These are phyloP conservation scores for Archips xylosteana DNA, from an alignment of 2,888 invertebrate species.

Conservation along the genomic window DNA sequence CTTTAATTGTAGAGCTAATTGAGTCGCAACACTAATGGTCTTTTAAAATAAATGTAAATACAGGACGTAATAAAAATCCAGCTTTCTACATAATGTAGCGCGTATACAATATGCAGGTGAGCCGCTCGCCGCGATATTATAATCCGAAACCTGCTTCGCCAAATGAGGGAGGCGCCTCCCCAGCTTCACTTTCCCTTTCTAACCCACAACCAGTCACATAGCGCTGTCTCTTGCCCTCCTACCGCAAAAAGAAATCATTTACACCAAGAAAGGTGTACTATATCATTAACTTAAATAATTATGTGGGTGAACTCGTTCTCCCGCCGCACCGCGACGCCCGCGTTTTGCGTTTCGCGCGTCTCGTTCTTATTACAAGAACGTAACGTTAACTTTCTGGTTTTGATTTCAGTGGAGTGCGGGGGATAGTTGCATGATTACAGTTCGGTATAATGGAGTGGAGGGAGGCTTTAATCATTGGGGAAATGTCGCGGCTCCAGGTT, in stretches of 20 bases:
- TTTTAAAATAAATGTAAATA: neutral
- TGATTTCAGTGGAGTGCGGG: conserved; percentile 37
- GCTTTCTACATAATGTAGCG: conserved; percentile 10
- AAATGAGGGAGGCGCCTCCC: conserved; percentile 66
- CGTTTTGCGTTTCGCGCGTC: conserved; percentile 51
- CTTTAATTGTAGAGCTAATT: neutral
- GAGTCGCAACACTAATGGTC: neutral
- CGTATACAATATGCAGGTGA: conserved; percentile 12
- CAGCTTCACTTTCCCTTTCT: conserved; percentile 48
- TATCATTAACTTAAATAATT: conserved; percentile 84
- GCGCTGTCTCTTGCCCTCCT: conserved; percentile 54
- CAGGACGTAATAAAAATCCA: neutral
- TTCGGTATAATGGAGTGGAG: conserved; percentile 74
- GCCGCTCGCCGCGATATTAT: conserved; percentile 61
- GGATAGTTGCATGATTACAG: conserved; percentile 80
- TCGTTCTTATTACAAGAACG: conserved; percentile 14
- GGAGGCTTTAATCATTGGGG: conserved; percentile 80
- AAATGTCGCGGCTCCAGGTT: conserved; percentile 61
- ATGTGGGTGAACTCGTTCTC: conserved; percentile 64
- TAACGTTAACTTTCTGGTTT: conserved; percentile 55
- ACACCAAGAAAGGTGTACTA: conserved; percentile 75
- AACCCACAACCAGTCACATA: conserved; percentile 45
- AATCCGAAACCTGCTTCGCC: conserved; percentile 55
- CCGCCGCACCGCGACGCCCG: conserved; percentile 31
- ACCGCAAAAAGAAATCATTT: conserved; percentile 74